These are phyloP conservation scores for Turnix velox DNA, from an alignment of 2,113 vertebrate species.

Conservation along the genomic window DNA sequence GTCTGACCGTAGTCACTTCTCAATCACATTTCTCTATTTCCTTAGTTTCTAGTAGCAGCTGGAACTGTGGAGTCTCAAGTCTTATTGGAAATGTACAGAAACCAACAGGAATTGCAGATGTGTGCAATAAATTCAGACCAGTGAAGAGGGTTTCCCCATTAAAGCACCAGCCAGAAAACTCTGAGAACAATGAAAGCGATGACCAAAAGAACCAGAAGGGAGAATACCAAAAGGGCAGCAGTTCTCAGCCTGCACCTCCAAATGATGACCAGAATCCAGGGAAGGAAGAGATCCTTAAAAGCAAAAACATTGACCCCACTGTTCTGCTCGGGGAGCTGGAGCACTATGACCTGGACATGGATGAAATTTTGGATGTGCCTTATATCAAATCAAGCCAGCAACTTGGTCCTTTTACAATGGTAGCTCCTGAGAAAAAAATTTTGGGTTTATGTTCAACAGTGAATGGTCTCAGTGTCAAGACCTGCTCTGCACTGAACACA, in stretches of 20 bases:
- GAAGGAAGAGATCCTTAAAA: constrained; percentile 70
- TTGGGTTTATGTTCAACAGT: constrained; percentile 63
- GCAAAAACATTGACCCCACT: constrained; percentile 59
- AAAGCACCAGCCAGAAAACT: constrained; percentile 92
- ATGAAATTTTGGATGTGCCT: constrained; percentile 98
- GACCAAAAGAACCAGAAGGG: constrained; percentile 76
- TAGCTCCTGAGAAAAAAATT: constrained; percentile 80
- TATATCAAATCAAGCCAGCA: constrained; percentile 95
- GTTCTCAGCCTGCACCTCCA: constrained; percentile 60
- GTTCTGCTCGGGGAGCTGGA: constrained; percentile 88
- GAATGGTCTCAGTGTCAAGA: constrained; percentile 75
- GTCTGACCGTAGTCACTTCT: background rate
- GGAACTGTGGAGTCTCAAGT: constrained; percentile 85
- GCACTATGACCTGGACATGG: constrained; percentile 98
- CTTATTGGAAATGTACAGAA: constrained; percentile 83
- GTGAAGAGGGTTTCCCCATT: constrained; percentile 96
- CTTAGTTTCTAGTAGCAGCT: constrained; percentile 86
- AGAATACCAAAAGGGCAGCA: constrained; percentile 75
- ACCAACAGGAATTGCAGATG: constrained; percentile 88
- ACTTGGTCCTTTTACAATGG: constrained; percentile 82
- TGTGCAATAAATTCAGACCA: constrained; percentile 93
- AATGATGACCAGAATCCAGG: constrained; percentile 56
- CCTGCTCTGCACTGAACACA: constrained; percentile 63
- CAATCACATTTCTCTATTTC: background rate
- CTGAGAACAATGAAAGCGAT: constrained; percentile 84